Evolutionary conservation across 2,797 vertebrate species (phyloP).

Genomic region (Hippoglossus hippoglossus): DNA sequence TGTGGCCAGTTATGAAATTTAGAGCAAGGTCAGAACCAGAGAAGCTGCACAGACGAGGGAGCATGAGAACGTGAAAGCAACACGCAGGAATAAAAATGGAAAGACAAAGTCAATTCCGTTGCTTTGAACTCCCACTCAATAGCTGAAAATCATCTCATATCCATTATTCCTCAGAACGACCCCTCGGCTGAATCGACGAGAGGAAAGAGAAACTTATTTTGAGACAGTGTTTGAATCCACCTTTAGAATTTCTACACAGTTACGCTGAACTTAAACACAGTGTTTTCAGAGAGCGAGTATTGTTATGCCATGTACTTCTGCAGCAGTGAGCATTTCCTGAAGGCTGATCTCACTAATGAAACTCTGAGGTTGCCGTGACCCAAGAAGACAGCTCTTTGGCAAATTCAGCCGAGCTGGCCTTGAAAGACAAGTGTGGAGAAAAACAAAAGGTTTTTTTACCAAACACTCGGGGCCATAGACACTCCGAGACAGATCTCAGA

Average conservation of each 20-base stretch:
- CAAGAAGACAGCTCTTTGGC: conserved; percentile 80
- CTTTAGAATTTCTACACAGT: not conserved
- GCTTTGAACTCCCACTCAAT: not conserved
- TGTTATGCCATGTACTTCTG: conserved; percentile 53
- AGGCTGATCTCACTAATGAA: conserved; percentile 78
- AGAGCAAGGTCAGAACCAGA: conserved; percentile 68
- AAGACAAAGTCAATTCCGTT: conserved; percentile 2
- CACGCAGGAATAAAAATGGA: conserved; percentile 19
- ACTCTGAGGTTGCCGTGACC: conserved; percentile 83
- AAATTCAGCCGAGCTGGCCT: conserved; percentile 74
- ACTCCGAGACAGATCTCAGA: conserved; percentile 71
- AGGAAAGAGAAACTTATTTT: not conserved
- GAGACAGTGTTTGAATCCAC: not conserved
- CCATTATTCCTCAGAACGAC: not conserved
- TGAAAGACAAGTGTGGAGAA: conserved; percentile 71
- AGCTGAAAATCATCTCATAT: not conserved
- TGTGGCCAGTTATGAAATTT: conserved; percentile 59
- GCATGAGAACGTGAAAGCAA: conserved; percentile 60
- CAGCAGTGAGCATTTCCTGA: conserved; percentile 69
- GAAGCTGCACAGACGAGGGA: conserved; percentile 52
- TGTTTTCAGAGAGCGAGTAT: conserved; percentile 47
- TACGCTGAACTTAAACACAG: conserved; percentile 28
- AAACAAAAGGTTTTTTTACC: conserved; percentile 71
- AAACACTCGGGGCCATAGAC: conserved; percentile 73
- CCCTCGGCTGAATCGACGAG: not conserved